phyloP scores from a whole-genome alignment of 2,113 vertebrate species.

The Alces alces region DNA sequence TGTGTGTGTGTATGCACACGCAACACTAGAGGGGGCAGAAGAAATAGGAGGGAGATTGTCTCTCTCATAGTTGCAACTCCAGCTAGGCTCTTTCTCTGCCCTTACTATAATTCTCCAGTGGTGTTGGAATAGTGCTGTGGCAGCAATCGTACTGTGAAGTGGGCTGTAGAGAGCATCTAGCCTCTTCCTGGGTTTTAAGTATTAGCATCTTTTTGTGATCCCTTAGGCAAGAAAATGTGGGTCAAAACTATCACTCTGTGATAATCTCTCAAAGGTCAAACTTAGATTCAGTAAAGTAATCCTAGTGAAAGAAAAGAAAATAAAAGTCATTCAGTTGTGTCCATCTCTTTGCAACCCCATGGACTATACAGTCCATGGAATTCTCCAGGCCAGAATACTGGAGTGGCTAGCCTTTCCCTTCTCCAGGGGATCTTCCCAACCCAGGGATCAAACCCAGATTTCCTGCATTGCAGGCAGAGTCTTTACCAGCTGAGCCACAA shows the following conservation, averaged over 20 bases:
- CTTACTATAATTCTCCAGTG: not conserved
- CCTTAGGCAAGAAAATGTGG: not conserved
- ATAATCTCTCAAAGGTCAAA: not conserved
- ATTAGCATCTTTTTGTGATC: not conserved
- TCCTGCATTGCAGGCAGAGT: not conserved
- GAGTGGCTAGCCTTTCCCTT: not conserved
- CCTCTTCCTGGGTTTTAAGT: not conserved
- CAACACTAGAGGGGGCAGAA: not conserved
- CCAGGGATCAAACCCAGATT: not conserved
- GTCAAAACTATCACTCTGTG: not conserved
- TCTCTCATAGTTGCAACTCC: not conserved
- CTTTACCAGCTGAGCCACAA: not conserved
- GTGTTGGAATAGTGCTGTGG: not conserved
- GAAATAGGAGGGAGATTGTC: not conserved
- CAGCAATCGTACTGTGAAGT: not conserved
- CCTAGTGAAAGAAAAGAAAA: not conserved
- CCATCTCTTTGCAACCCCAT: not conserved
- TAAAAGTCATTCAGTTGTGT: not conserved
- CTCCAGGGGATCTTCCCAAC: not conserved
- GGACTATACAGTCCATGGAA: not conserved
- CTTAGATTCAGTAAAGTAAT: not conserved
- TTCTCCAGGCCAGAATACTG: not conserved
- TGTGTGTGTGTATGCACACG: not conserved
- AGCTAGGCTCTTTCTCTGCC: not conserved
- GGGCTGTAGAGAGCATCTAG: not conserved